phyloP scores from a whole-genome alignment of 2,113 vertebrate species.

The Daubentonia madagascariensis region DNA sequence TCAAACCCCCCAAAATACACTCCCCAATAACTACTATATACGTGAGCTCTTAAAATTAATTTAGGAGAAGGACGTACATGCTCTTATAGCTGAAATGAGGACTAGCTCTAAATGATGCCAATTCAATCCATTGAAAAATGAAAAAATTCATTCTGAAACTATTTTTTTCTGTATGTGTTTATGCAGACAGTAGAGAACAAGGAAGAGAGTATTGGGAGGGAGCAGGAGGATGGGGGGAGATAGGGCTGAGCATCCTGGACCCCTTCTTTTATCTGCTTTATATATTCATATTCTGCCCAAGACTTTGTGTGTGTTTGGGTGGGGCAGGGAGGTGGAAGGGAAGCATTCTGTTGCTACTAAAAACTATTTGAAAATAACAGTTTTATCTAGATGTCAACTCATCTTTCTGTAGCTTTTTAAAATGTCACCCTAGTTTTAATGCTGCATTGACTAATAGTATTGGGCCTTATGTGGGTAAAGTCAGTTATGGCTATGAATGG shows the following conservation, averaged over 20 bases:
- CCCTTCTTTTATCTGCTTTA: neutral
- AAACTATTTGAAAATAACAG: neutral
- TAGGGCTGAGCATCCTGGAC: neutral
- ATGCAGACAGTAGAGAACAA: neutral
- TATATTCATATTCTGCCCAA: neutral
- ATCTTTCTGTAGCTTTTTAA: neutral
- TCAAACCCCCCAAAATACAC: neutral
- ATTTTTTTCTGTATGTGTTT: neutral
- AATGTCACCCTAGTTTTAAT: neutral
- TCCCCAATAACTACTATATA: neutral
- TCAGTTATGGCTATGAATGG: neutral
- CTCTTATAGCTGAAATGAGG: neutral
- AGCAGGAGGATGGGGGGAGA: neutral
- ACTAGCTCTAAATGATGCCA: neutral
- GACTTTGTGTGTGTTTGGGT: neutral
- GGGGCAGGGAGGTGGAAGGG: neutral
- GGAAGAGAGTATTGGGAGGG: neutral
- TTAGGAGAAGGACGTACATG: neutral
- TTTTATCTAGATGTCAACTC: neutral
- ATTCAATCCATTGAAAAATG: neutral
- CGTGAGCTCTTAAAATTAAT: conserved; percentile 20
- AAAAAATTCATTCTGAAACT: neutral
- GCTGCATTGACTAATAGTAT: neutral
- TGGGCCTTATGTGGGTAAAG: neutral
- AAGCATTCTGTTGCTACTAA: neutral